Evolutionary conservation across 1,140 invertebrate genomes (phyloP).

Genomic region (Hormaphis cornu): DNA sequence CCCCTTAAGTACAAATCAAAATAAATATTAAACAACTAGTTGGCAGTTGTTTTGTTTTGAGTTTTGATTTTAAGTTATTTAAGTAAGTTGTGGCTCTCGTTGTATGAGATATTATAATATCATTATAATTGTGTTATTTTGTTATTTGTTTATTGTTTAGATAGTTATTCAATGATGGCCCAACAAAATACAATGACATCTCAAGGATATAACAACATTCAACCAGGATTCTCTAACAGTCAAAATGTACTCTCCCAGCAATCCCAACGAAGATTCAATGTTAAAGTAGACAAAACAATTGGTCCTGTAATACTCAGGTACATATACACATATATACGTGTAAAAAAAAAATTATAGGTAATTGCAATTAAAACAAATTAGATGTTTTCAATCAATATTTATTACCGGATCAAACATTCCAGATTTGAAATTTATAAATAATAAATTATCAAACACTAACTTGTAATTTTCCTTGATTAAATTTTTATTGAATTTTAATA

Average conservation of each 20-base stretch:
- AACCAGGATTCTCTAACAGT: background rate
- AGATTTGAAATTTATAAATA: background rate
- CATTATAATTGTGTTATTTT: background rate
- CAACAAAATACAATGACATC: background rate
- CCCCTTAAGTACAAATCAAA: no score
- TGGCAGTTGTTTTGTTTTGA: no score
- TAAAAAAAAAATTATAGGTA: no score
- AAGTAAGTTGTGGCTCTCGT: no score
- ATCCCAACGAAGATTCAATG: conserved; percentile 12
- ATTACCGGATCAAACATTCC: background rate
- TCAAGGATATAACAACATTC: conserved; percentile 19
- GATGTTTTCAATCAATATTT: background rate
- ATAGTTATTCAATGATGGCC: conserved; percentile 3
- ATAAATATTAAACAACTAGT: no score
- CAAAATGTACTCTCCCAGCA: conserved; percentile 7
- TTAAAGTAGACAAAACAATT: conserved; percentile 24
- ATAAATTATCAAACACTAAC: background rate
- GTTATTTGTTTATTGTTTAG: background rate
- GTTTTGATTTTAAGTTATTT: no score
- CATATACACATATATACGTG: no score
- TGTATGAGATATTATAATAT: background rate
- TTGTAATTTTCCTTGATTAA: no score
- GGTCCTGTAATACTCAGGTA: conserved; percentile 26
- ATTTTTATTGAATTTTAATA: no score
- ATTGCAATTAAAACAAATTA: no score